Base-by-base conservation (phyloP, 2,113 vertebrate genomes). In the Pelecanoides urinatrix region DNA sequence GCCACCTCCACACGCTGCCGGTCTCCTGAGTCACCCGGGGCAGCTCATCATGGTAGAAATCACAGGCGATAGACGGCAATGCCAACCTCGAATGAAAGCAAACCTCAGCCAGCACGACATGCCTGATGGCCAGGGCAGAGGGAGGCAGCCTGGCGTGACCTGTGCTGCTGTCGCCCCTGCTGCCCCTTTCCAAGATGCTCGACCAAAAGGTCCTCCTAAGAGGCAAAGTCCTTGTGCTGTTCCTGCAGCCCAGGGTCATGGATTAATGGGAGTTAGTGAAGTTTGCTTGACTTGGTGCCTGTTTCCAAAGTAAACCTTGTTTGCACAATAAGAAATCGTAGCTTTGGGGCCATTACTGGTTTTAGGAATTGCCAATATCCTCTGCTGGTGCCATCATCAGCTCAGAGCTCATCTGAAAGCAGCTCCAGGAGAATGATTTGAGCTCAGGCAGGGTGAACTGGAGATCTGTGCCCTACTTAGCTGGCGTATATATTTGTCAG, bases 391-490 rank as follows among this genome's bases (percentile, higher is more conserved):
- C 55, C 88, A 74, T 32, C 56, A 93, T 52, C 78, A 84, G 30
- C 59, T 86, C 47, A 7, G 9, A 42, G 62, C 74, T 78, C 44
- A 32, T 32, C 32, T 0, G 0, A 63, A 56, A 79, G 80, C 52
- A 53, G 75, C 75, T 96, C 78, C 72, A 66, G 93, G 65, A 91
- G 71, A 78, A 53, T 0, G 16, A 71, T 71, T 47, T 59, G 71
- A 72, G 92, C 92, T 90, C 80, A 70, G 68, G 75, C 71, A 72
- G 88, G 58, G 80, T 58, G 92, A 87, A 5, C 53, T 73, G 89
- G 63, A 86, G 94, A 72, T 79, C 87, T 91, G 82, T 96, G 96
- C 56, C 95, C 96, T 97, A 92, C 62, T 96, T 97, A 93, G 63
- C 84, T 66, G 58, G 20, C 11, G 4, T 67, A 40, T 79, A 40